Evolutionary conservation across 2,888 invertebrate species (phyloP).

Genomic region (Noctua pronuba): DNA sequence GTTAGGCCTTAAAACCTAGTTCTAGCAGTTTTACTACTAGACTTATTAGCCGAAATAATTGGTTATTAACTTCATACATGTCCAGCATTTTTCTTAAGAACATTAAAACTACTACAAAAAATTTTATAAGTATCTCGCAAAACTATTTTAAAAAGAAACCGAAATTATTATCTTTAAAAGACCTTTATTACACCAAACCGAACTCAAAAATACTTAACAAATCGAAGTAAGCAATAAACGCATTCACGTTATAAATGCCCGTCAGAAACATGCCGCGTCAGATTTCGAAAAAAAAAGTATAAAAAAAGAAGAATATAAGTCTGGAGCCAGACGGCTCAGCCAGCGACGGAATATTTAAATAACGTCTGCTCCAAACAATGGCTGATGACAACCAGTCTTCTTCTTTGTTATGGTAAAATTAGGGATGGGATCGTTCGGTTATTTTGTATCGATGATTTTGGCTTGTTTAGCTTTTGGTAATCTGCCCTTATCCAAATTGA

Average conservation of each 20-base stretch:
- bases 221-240: conserved; percentile 56
- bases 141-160: not conserved
- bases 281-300: conserved; percentile 73
- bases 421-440: conserved; percentile 70
- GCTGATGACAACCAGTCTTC: conserved; percentile 80
- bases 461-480: not conserved
- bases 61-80: not conserved
- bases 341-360: conserved; percentile 85
- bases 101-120: not conserved
- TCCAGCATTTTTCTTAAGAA: not conserved
- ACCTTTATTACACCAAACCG: conserved; percentile 3
- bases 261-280: conserved; percentile 71
- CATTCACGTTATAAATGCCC: conserved; percentile 48
- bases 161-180: not conserved
- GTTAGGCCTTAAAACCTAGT: not conserved
- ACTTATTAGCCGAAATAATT: not conserved
- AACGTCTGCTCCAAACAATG: conserved; percentile 87
- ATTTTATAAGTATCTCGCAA: not conserved
- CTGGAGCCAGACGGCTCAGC: conserved; percentile 76
- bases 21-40: not conserved
- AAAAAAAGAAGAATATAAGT: conserved; percentile 63
- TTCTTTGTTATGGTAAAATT: conserved; percentile 86
- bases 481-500: too few species aligned
- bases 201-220: conserved; percentile 40
- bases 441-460: conserved; percentile 47